These are phyloP conservation scores for Hippoglossus stenolepis DNA, from an alignment of 2,113 vertebrate genomes.

Conservation along the genomic window DNA sequence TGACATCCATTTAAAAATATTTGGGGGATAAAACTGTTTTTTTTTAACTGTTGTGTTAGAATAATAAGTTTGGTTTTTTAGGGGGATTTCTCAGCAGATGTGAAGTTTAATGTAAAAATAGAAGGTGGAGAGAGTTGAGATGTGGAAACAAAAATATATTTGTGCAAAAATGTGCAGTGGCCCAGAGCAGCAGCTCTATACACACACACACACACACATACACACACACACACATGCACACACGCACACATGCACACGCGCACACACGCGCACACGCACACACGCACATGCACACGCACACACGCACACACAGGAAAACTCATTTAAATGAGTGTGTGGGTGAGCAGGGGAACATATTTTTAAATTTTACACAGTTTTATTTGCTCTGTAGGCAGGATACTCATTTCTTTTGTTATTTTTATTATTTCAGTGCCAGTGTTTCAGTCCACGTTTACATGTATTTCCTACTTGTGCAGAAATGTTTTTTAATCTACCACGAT, in stretches of 20 bases:
- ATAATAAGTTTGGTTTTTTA: neutral
- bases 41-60: neutral
- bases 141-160: neutral
- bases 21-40: neutral
- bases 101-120: neutral
- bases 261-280: too few relatives aligned
- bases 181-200: too few relatives aligned
- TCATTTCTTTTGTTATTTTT: neutral
- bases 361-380: slow-evolving; percentile 31
- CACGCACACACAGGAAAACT: neutral
- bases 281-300: too few relatives aligned
- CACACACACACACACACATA: too few relatives aligned
- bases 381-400: slow-evolving; percentile 32
- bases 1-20: neutral
- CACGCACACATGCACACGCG: too few relatives aligned
- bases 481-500: slow-evolving; percentile 28
- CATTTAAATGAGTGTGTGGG: slow-evolving; percentile 31
- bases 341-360: slow-evolving; percentile 27
- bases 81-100: too few relatives aligned
- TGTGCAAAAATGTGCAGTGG: neutral
- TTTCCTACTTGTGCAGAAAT: neutral
- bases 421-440: too few relatives aligned
- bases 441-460: neutral
- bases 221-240: too few relatives aligned
- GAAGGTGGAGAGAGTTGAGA: neutral